phyloP scores from a whole-genome alignment of 2,888 invertebrate species.

The Auanema sp. region DNA sequence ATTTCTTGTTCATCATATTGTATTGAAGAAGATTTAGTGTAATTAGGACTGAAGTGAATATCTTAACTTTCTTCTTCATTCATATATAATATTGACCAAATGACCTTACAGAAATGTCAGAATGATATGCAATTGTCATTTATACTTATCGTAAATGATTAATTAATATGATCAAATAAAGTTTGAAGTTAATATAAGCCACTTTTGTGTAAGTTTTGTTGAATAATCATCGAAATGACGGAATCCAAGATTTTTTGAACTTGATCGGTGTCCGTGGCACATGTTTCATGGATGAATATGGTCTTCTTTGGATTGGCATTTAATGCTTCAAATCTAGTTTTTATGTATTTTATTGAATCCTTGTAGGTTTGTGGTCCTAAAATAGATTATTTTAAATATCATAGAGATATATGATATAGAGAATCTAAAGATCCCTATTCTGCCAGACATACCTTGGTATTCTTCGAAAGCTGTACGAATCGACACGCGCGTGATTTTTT shows the following conservation, averaged over 20 bases:
- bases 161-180: slow-evolving; percentile 11
- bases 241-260: slow-evolving; percentile 60
- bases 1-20: too few species aligned
- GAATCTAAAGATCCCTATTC: too few species aligned
- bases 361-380: slow-evolving; percentile 57
- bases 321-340: slow-evolving; percentile 49
- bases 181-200: slow-evolving; percentile 52
- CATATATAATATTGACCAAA: too few species aligned
- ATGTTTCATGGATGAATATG: slow-evolving; percentile 57
- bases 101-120: too few species aligned
- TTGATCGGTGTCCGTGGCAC: slow-evolving; percentile 61
- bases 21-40: too few species aligned
- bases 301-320: slow-evolving; percentile 54
- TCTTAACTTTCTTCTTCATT: too few species aligned
- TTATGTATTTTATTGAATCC: slow-evolving; percentile 53
- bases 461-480: slow-evolving; percentile 56
- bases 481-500: slow-evolving; percentile 51
- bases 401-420: background rate
- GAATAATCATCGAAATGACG: slow-evolving; percentile 62
- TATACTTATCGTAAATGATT: too few species aligned
- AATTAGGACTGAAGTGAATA: too few species aligned
- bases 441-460: slow-evolving; percentile 49
- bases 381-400: slow-evolving; percentile 2
- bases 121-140: too few species aligned
- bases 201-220: slow-evolving; percentile 60